A percentile compares a stretch with the other conserved stretches of the same genome.
These are phyloP conservation scores for Mamestra configurata DNA, from an alignment of 1,140 invertebrate species.

Conservation along the genomic window DNA sequence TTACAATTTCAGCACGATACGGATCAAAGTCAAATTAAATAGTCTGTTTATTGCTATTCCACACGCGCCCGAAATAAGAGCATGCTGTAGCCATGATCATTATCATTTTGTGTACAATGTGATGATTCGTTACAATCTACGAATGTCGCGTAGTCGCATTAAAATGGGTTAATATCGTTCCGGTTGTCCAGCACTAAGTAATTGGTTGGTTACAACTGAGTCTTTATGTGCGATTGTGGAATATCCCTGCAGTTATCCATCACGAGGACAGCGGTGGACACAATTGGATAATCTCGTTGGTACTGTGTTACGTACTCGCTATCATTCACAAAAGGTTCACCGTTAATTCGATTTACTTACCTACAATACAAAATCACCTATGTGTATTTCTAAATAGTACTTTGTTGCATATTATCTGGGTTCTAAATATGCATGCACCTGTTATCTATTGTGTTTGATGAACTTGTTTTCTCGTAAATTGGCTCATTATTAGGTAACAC, in stretches of 20 bases:
- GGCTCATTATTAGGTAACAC: background rate
- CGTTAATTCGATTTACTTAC: constrained; percentile 24
- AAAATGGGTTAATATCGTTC: constrained; percentile 29
- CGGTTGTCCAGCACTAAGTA: constrained; percentile 29
- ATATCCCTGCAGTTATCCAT: constrained; percentile 34
- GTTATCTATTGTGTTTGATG: background rate
- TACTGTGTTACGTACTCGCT: background rate
- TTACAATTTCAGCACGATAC: constrained; percentile 19
- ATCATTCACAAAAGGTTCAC: constrained; percentile 25
- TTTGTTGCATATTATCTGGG: background rate
- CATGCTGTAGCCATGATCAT: background rate
- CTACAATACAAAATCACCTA: background rate
- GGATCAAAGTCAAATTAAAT: constrained; percentile 33
- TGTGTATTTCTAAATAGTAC: background rate
- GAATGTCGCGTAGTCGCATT: background rate
- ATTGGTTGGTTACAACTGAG: constrained; percentile 33
- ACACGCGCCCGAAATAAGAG: constrained; percentile 32
- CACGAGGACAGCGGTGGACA: constrained; percentile 29
- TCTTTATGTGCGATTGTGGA: constrained; percentile 38
- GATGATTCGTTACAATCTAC: background rate
- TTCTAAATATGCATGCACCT: background rate
- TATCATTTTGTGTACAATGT: constrained; percentile 20
- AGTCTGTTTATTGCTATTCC: constrained; percentile 15
- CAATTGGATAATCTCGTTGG: constrained; percentile 40
- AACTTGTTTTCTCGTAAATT: background rate